Evolutionary conservation across 1,140 invertebrate species (phyloP).

Genomic region (Telenomus remus): DNA sequence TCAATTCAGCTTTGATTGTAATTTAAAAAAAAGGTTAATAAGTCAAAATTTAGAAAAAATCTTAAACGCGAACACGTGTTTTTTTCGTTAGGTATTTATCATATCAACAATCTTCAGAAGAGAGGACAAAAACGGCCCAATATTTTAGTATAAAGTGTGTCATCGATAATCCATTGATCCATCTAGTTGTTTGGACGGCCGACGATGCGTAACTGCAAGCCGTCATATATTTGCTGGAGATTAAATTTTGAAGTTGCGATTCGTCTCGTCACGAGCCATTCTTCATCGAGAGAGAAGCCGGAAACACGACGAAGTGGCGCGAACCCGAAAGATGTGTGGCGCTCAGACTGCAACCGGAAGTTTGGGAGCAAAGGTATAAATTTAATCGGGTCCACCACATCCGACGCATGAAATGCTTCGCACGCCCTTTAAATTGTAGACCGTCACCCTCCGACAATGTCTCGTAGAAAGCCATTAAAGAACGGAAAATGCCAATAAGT

Average conservation of each 20-base stretch:
- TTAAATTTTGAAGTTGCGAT: slow-evolving; percentile 67
- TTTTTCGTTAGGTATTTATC: too few species aligned
- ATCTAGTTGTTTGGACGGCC: slow-evolving; percentile 62
- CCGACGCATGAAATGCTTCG: slow-evolving; percentile 70
- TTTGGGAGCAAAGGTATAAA: slow-evolving; percentile 67
- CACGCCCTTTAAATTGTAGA: slow-evolving; percentile 73
- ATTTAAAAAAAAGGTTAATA: too few species aligned
- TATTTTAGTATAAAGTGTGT: slow-evolving; percentile 56
- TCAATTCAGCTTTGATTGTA: too few species aligned
- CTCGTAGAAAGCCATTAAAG: slow-evolving; percentile 66
- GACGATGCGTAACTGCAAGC: slow-evolving; percentile 62
- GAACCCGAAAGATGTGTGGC: slow-evolving; percentile 64
- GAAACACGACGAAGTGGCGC: slow-evolving; percentile 63
- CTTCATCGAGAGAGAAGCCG: slow-evolving; percentile 61
- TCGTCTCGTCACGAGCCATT: slow-evolving; percentile 61
- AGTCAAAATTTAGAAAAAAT: too few species aligned
- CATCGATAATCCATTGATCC: slow-evolving; percentile 59
- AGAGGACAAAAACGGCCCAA: slow-evolving; percentile 28
- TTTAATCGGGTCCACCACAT: slow-evolving; percentile 70
- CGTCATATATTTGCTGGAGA: slow-evolving; percentile 54
- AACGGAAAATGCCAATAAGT: slow-evolving; percentile 73
- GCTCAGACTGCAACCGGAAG: slow-evolving; percentile 60
- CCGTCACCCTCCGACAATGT: slow-evolving; percentile 57
- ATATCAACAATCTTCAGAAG: slow-evolving; percentile 19
- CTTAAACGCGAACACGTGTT: too few species aligned